phyloP scores from a whole-genome alignment of 2,113 vertebrate species.

The Oxyura jamaicensis region DNA sequence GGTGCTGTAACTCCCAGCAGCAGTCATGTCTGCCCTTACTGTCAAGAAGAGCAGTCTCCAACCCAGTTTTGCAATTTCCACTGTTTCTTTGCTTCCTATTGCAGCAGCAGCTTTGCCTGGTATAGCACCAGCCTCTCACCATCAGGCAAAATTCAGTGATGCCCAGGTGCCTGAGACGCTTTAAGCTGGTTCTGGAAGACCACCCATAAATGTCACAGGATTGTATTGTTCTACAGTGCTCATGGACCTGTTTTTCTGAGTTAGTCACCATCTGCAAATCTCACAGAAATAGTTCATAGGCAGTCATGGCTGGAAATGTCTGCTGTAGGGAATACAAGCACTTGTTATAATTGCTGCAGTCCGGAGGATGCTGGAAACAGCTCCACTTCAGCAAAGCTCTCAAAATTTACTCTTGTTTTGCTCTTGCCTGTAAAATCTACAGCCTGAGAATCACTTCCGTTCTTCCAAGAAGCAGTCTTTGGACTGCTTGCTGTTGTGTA shows the following conservation, averaged over 20 bases:
- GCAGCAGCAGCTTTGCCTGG: not conserved
- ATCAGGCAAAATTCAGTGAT: not conserved
- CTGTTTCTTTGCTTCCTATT: not conserved
- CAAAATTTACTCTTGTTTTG: not conserved
- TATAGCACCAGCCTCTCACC: fast-evolving
- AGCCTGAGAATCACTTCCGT: not conserved
- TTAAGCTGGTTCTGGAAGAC: not conserved
- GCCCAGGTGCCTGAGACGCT: not conserved
- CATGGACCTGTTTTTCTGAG: not conserved
- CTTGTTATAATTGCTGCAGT: not conserved
- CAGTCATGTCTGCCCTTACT: not conserved
- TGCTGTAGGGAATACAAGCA: fast-evolving
- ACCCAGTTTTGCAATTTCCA: not conserved
- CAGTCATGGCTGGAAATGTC: not conserved
- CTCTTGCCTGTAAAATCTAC: not conserved
- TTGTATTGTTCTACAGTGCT: not conserved
- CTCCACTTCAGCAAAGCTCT: not conserved
- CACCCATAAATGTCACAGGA: not conserved
- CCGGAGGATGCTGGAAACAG: not conserved
- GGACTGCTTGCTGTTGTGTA: not conserved
- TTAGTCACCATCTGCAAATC: not conserved
- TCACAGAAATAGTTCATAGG: not conserved
- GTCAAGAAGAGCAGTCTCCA: not conserved
- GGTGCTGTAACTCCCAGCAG: not conserved
- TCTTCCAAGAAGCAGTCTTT: not conserved